These are phyloP conservation scores for Ennomos fuscantarius DNA, from an alignment of 2,888 invertebrate species.

Conservation along the genomic window DNA sequence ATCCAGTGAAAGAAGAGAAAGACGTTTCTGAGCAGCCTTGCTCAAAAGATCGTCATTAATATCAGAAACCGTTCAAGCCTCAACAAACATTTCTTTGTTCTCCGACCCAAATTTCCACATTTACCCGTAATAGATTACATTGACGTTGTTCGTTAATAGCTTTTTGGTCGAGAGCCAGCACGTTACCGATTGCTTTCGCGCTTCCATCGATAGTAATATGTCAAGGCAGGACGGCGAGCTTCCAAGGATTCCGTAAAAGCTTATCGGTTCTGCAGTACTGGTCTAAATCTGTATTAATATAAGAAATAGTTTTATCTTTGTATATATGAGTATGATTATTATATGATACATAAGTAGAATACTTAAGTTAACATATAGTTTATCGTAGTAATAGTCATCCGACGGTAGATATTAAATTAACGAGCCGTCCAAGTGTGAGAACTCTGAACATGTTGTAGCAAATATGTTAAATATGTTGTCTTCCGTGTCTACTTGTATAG, in stretches of 20 bases:
- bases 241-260: conserved; percentile 27
- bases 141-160: conserved; percentile 40
- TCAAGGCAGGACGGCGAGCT: conserved; percentile 42
- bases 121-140: conserved; percentile 37
- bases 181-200: conserved; percentile 39
- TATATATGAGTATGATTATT: too few species aligned
- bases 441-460: too few species aligned
- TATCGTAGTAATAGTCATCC: too few species aligned
- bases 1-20: conserved; percentile 17
- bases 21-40: conserved; percentile 10
- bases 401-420: too few species aligned
- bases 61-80: conserved; percentile 29
- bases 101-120: conserved; percentile 35
- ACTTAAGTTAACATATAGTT: too few species aligned
- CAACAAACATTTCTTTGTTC: conserved; percentile 32
- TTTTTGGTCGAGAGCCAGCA: conserved; percentile 51
- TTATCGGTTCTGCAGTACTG: conserved; percentile 12
- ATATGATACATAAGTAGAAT: too few species aligned
- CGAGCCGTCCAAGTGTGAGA: too few species aligned
- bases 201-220: conserved; percentile 42
- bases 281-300: background rate
- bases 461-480: too few species aligned
- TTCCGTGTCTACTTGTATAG: too few species aligned
- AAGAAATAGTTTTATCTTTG: too few species aligned
- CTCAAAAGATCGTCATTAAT: conserved; percentile 30